These are phyloP conservation scores for Olivierus martensii DNA, from an alignment of 1,140 invertebrate genomes.

Conservation along the genomic window DNA sequence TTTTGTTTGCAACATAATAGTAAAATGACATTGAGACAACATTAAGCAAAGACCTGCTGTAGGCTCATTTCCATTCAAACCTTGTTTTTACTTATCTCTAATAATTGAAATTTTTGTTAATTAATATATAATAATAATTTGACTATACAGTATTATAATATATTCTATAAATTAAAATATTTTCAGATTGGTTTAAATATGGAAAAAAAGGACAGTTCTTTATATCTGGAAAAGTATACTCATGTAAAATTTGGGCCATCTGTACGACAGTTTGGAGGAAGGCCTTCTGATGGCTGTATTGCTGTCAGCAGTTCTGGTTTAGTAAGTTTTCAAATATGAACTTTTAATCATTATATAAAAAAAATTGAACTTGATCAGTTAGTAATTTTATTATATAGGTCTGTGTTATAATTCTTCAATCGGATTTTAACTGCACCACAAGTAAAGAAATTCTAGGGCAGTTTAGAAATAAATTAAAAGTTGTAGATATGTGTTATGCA, in stretches of 20 bases:
- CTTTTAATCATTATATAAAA: no score
- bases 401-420: slow-evolving; percentile 17
- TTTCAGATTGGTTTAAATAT: slow-evolving; percentile 40
- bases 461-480: slow-evolving; percentile 52
- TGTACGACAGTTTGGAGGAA: slow-evolving; percentile 69
- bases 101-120: no score
- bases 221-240: slow-evolving; percentile 74
- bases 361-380: not conserved
- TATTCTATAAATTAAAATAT: slow-evolving; percentile 21
- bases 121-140: no score
- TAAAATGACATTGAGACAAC: no score
- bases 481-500: slow-evolving; percentile 56
- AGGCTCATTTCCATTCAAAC: no score
- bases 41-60: no score
- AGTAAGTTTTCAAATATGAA: slow-evolving; percentile 30
- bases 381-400: slow-evolving; percentile 4
- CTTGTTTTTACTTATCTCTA: no score
- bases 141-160: no score
- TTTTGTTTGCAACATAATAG: no score
- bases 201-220: slow-evolving; percentile 63
- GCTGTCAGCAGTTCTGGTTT: slow-evolving; percentile 72
- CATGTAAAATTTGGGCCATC: slow-evolving; percentile 59
- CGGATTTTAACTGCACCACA: slow-evolving; percentile 17
- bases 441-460: slow-evolving; percentile 49
- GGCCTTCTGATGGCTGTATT: slow-evolving; percentile 61